A percentile compares a stretch with the other conserved stretches of the same genome.
Evolutionary conservation across 92 coral and sea anemone species (phyloP).

Genomic region (Bergia sp.): DNA sequence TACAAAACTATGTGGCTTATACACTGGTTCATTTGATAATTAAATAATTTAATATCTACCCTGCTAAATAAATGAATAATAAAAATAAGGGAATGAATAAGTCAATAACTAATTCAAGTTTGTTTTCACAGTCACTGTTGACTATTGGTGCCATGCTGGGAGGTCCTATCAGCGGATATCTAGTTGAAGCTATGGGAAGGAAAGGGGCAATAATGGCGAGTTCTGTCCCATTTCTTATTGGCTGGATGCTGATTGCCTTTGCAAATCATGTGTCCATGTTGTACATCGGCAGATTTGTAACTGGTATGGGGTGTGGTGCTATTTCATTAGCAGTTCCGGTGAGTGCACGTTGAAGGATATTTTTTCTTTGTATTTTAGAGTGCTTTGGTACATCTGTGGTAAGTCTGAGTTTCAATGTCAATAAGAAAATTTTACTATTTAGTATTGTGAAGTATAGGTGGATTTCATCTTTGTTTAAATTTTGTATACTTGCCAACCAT

Average conservation of each 20-base stretch:
- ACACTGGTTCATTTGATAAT: too few relatives aligned
- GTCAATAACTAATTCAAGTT: neutral
- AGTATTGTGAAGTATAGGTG: too few relatives aligned
- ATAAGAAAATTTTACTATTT: neutral
- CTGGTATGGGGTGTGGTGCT: constrained; percentile 82
- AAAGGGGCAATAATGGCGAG: constrained; percentile 75
- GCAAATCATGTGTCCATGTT: constrained; percentile 65
- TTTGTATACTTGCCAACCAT: too few relatives aligned
- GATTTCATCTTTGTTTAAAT: too few relatives aligned
- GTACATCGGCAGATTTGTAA: constrained; percentile 76
- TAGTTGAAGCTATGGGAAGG: constrained; percentile 79
- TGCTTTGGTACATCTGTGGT: neutral
- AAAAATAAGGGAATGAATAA: neutral
- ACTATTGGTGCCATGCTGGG: constrained; percentile 87
- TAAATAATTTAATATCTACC: too few relatives aligned
- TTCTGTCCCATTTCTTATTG: constrained; percentile 79
- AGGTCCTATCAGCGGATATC: constrained; percentile 69
- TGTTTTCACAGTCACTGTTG: constrained; percentile 67
- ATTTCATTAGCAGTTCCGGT: constrained; percentile 89
- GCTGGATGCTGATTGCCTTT: constrained; percentile 80
- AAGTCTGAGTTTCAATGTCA: neutral
- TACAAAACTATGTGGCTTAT: too few relatives aligned
- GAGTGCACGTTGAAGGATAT: constrained; percentile 40
- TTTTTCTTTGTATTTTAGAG: neutral
- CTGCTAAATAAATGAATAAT: too few relatives aligned